Evolutionary conservation across 2,888 invertebrate species (phyloP).

Genomic region (Aricia artaxerxes): DNA sequence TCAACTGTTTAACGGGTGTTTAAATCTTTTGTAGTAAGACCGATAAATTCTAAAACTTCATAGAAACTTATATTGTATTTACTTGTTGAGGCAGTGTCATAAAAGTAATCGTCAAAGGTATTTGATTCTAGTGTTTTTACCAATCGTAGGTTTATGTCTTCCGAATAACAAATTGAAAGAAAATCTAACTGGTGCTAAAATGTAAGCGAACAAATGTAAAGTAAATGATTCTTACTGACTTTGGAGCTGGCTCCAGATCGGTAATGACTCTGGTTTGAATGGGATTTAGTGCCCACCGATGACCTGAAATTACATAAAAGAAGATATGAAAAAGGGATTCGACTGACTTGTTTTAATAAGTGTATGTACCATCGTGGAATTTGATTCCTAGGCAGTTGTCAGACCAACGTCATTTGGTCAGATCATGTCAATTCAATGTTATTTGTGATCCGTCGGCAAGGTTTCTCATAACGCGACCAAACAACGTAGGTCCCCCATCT

Average conservation of each 20-base stretch:
- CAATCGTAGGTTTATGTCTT: slow-evolving; percentile 38
- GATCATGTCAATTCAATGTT: too few relatives aligned
- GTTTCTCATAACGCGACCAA: too few relatives aligned
- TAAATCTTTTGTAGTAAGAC: too few relatives aligned
- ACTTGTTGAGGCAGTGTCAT: slow-evolving; percentile 8
- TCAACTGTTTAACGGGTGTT: too few relatives aligned
- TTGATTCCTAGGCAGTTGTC: too few relatives aligned
- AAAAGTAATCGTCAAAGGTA: background rate
- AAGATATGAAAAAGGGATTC: background rate
- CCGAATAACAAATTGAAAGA: slow-evolving; percentile 47
- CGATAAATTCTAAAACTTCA: too few relatives aligned
- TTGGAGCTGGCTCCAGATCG: slow-evolving; percentile 89
- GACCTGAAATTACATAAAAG: slow-evolving; percentile 69
- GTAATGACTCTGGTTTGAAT: slow-evolving; percentile 78
- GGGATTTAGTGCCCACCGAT: slow-evolving; percentile 72
- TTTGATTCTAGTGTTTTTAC: slow-evolving; percentile 28
- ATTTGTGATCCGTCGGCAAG: too few relatives aligned
- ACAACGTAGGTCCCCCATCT: too few relatives aligned
- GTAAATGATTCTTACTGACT: slow-evolving; percentile 98
- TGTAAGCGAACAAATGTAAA: slow-evolving; percentile 67
- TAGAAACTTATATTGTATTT: too few relatives aligned
- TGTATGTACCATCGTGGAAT: too few relatives aligned
- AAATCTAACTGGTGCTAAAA: slow-evolving; percentile 51
- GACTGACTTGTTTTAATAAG: too few relatives aligned
- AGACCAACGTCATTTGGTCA: too few relatives aligned